Evolutionary conservation across 2,797 vertebrate genomes (phyloP).

Genomic region (Aulostomus chinensis): DNA sequence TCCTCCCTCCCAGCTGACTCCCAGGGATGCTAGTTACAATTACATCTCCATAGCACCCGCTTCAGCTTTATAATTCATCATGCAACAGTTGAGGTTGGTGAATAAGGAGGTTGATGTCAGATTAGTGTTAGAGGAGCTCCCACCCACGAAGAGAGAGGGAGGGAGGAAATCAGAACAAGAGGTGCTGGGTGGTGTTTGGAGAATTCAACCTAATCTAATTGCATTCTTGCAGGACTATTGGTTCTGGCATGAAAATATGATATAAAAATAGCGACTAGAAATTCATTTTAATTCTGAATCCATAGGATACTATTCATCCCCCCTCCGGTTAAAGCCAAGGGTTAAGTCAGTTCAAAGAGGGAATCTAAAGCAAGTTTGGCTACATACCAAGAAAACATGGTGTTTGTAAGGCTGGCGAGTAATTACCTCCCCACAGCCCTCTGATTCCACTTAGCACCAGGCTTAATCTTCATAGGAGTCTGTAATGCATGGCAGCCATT

Average conservation of each 20-base stretch:
- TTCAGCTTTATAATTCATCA: constrained; percentile 27
- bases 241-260: constrained; percentile 15
- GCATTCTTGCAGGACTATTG: constrained; percentile 20
- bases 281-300: too few relatives aligned
- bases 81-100: constrained; percentile 28
- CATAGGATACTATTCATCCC: too few relatives aligned
- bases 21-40: constrained; percentile 21
- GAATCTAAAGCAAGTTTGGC: constrained; percentile 52
- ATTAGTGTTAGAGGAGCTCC: constrained; percentile 23
- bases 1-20: constrained; percentile 48
- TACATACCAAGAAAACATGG: constrained; percentile 42
- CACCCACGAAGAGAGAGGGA: constrained; percentile 19
- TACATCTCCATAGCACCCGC: constrained; percentile 6
- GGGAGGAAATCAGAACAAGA: constrained; percentile 24
- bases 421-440: constrained; percentile 59
- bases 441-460: constrained; percentile 56
- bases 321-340: constrained; percentile 37
- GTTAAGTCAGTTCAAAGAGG: constrained; percentile 52
- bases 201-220: too few relatives aligned
- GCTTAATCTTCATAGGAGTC: constrained; percentile 52
- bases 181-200: constrained; percentile 31
- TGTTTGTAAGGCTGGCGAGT: constrained; percentile 54
- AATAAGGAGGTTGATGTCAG: constrained; percentile 52
- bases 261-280: constrained; percentile 14
- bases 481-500: constrained; percentile 58